Percentiles rank a stretch among this genome's conserved stretches.
Conservation (phyloP, 2,888 invertebrate species). For the Tetragonisca angustula region DNA sequence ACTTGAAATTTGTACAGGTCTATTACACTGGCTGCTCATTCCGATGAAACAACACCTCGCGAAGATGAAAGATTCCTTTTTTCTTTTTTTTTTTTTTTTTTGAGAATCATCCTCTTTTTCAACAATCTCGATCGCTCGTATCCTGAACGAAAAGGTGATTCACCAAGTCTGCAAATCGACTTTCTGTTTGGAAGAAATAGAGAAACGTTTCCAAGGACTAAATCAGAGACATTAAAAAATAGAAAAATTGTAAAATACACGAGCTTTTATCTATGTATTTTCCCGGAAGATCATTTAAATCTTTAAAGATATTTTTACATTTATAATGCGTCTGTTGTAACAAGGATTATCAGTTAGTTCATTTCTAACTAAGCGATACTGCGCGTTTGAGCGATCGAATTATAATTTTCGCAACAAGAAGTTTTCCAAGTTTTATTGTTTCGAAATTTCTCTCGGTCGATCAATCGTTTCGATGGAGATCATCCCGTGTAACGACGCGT, state of each 20-base stretch:
- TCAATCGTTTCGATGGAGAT: no score
- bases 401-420: background rate
- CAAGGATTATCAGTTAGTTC: no score
- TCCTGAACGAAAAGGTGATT: background rate
- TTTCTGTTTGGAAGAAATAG: background rate
- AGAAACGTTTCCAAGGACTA: background rate
- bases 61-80: background rate
- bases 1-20: background rate
- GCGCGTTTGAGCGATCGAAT: background rate
- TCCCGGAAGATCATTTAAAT: no score
- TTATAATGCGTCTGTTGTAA: no score
- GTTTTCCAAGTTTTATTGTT: conserved; percentile 1
- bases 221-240: no score
- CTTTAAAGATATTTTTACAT: no score
- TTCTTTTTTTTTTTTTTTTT: background rate
- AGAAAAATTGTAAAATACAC: no score
- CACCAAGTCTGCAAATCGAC: background rate
- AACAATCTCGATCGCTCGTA: background rate
- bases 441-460: conserved; percentile 2
- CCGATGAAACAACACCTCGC: background rate
- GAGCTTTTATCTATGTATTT: no score
- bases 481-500: no score
- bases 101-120: background rate
- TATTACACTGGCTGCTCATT: background rate
- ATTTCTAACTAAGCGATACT: background rate